Conservation (phyloP, 2,113 vertebrate genomes). For the Bujurquina vittata region DNA sequence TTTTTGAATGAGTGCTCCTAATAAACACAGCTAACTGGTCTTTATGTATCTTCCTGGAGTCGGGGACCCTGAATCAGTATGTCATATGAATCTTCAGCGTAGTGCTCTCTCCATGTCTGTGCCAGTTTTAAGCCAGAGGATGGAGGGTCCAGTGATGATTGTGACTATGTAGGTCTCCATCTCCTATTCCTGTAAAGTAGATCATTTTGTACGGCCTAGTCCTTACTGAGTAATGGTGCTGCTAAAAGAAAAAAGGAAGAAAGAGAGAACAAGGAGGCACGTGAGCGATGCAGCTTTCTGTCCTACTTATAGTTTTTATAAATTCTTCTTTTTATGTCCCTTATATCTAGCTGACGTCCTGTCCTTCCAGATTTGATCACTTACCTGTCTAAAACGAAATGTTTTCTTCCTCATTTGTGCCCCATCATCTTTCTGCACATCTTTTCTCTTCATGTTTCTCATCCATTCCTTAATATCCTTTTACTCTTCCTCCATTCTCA, state of each 20-base stretch:
- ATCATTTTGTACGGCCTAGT: conserved; percentile 67
- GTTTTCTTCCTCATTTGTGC: conserved; percentile 11
- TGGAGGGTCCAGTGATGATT: conserved; percentile 49
- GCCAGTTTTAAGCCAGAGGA: conserved; percentile 46
- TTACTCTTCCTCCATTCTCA: conserved; percentile 2
- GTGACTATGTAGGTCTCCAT: conserved; percentile 74
- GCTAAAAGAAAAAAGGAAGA: conserved; percentile 52
- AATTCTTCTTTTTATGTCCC: conserved; percentile 40
- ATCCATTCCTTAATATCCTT: conserved; percentile 19
- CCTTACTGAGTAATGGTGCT: conserved; percentile 65
- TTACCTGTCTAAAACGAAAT: conserved; percentile 14
- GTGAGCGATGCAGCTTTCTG: conserved; percentile 52
- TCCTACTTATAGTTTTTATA: conserved; percentile 65
- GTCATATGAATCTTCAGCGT: conserved; percentile 48
- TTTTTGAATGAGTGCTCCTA: not conserved
- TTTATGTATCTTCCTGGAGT: not conserved
- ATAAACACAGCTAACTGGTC: conserved; percentile 1
- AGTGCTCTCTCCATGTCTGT: conserved; percentile 37
- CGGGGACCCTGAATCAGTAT: conserved; percentile 52
- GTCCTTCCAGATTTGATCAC: conserved; percentile 22
- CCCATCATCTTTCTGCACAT: conserved; percentile 9
- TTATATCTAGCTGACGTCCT: conserved; percentile 1
- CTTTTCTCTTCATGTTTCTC: conserved; percentile 1
- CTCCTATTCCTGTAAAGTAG: conserved; percentile 75
- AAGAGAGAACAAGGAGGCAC: conserved; percentile 34